These are phyloP conservation scores for Drosophila quadrilineata DNA, from an alignment of 1,140 invertebrate genomes.

Conservation along the genomic window DNA sequence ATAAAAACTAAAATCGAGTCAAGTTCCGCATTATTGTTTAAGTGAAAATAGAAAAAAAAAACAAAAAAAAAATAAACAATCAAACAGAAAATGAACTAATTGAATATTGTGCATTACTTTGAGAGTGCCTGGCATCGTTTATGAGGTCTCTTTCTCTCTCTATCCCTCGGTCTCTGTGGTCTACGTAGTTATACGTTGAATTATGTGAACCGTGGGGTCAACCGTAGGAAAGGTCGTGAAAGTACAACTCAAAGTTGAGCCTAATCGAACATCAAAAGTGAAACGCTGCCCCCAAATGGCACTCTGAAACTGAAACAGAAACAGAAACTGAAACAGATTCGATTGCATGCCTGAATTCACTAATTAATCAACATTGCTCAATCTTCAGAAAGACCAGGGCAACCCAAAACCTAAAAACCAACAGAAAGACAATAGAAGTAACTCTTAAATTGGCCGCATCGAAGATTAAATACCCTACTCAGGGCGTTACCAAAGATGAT, in stretches of 20 bases:
- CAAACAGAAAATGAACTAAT: slow-evolving; percentile 71
- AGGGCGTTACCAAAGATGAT: neutral
- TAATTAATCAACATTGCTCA: slow-evolving; percentile 15
- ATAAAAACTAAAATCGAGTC: slow-evolving; percentile 67
- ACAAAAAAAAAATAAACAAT: slow-evolving; percentile 25
- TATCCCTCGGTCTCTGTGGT: too few species aligned
- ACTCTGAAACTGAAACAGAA: slow-evolving; percentile 10
- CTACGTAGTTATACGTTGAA: slow-evolving; percentile 45
- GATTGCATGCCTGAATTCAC: neutral
- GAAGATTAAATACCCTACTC: neutral
- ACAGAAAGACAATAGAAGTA: neutral
- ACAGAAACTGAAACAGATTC: slow-evolving; percentile 6
- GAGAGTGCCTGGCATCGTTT: slow-evolving; percentile 40
- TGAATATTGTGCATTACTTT: slow-evolving; percentile 61
- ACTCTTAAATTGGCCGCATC: neutral
- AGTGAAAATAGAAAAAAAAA: slow-evolving; percentile 16
- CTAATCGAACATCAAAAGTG: slow-evolving; percentile 70
- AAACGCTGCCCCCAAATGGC: slow-evolving; percentile 41
- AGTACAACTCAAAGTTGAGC: slow-evolving; percentile 35
- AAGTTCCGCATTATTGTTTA: slow-evolving; percentile 69
- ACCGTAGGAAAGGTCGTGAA: slow-evolving; percentile 51
- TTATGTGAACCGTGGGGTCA: slow-evolving; percentile 58
- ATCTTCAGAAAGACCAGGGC: too few species aligned
- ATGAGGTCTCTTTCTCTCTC: too few species aligned
- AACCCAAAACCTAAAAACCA: too few species aligned